Base-by-base conservation (phyloP, 2,113 vertebrate genomes). In the Neogale vison region DNA sequence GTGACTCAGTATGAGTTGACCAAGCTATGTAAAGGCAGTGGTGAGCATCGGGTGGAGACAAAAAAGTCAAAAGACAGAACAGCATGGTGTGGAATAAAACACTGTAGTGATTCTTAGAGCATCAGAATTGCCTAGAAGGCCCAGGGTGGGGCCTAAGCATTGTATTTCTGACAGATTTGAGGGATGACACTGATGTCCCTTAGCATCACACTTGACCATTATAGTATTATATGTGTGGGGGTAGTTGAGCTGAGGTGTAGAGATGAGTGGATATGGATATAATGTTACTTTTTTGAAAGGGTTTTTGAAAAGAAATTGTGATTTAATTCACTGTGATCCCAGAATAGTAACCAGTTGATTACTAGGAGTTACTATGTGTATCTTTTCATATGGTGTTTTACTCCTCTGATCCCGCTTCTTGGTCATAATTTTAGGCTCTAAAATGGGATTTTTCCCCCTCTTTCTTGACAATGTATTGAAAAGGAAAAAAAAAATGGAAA, bases 341-440 rank as follows among this genome's bases (percentile, higher is more conserved):
- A 63, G 94, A 63, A 24, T 72, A 29, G 69, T 72, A 82, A 55
- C 31, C 21, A 67, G 42, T 94, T 69, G 63, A 50, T 79, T 85
- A 21, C 57, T 71, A 52, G n/a, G 31, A 39, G 14, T 83, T 55
- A 69, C 24, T 45, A 39, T 80, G 18, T 83, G 0, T 63, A 42
- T 21, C 34, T 93, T 96, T 88, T 94, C 4, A 36, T 39, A 12
- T 76, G 72, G 55, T 7, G 87, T 39, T 93, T 88, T 81, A 87
- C 90, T 52, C 14, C 4, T 59, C 29, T 82, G 45, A 31, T 91
- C 23, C 79, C 59, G 0, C 6, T 95, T 14, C 3, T 90, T 79
- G 65, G 61, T 7, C 17, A 67, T 96, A 95, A 94, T 96, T 93
- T 90, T 86, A 45, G 29, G 18, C 57, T 93, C n/a, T 10, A 39